Percentiles rank a stretch among this genome's conserved stretches.
Conservation (phyloP, 2,113 vertebrate genomes). For the Ailuropoda melanoleuca region DNA sequence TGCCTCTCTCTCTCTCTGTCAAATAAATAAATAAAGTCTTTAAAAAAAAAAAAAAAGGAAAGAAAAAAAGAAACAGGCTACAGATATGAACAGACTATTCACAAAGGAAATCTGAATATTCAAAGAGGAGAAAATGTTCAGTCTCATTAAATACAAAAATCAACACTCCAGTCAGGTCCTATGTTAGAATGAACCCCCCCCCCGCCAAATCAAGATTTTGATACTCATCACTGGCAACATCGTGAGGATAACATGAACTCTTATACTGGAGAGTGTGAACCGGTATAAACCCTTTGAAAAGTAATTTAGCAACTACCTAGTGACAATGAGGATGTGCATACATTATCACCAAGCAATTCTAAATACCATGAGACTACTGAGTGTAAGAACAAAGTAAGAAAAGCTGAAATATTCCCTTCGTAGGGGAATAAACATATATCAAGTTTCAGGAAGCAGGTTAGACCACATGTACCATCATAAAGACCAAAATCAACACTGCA, state of each 20-base stretch:
- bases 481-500: not conserved
- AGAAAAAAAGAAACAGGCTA: not conserved
- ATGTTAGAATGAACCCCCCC: not conserved
- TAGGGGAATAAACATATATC: not conserved
- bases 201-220: not conserved
- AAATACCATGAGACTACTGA: not conserved
- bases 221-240: not conserved
- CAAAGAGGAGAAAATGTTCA: not conserved
- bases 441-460: not conserved
- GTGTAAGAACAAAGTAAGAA: not conserved
- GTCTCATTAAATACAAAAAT: not conserved
- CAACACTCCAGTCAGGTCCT: not conserved
- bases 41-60: not conserved
- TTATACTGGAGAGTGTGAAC: not conserved
- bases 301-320: not conserved
- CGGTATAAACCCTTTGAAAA: not conserved
- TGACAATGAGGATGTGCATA: not conserved
- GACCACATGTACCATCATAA: not conserved
- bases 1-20: too few relatives aligned
- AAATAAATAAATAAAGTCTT: not conserved
- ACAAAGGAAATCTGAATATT: conserved; percentile 11
- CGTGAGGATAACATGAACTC: not conserved
- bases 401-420: not conserved
- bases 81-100: not conserved
- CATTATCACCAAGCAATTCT: not conserved